Conservation (phyloP, 2,797 vertebrate genomes). For the Sandelia bainsii region DNA sequence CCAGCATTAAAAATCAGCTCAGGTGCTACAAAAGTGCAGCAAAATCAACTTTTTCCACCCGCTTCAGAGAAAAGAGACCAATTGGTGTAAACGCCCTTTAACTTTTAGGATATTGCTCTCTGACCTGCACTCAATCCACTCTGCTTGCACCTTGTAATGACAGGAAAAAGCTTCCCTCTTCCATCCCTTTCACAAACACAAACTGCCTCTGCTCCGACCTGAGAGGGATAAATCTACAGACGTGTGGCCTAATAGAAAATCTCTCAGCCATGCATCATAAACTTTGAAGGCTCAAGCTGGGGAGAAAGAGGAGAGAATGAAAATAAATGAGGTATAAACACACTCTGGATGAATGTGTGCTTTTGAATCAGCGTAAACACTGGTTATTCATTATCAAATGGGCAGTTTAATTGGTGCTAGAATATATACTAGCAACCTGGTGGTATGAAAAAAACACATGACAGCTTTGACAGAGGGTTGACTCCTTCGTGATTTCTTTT, state of each 20-base stretch:
- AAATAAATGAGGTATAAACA: conserved; percentile 68
- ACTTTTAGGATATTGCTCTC: conserved; percentile 24
- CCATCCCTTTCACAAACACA: conserved; percentile 28
- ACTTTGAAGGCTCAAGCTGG: conserved; percentile 60
- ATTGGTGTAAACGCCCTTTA: conserved; percentile 19
- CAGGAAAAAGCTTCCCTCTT: conserved; percentile 28
- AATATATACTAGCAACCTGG: conserved; percentile 24
- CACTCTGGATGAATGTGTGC: conserved; percentile 52
- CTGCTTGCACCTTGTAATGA: conserved; percentile 23
- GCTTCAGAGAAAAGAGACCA: conserved; percentile 17
- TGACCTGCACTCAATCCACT: conserved; percentile 25
- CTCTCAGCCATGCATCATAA: conserved; percentile 64
- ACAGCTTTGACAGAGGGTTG: conserved; percentile 52
- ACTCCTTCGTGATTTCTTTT: conserved; percentile 43
- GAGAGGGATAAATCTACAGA: conserved; percentile 51
- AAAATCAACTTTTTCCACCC: conserved; percentile 6
- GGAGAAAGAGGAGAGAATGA: conserved; percentile 55
- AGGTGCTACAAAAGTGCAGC: conserved; percentile 3
- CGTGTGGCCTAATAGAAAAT: conserved; percentile 51
- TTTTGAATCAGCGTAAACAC: conserved; percentile 62
- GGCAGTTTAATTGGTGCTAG: conserved; percentile 65
- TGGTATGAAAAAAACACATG: conserved; percentile 39
- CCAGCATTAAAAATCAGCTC: conserved; percentile 19
- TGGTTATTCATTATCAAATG: conserved; percentile 63
- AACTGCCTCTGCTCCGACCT: conserved; percentile 15